Base-by-base conservation (phyloP, 2,797 vertebrate genomes). In the Chrysocyon brachyurus region DNA sequence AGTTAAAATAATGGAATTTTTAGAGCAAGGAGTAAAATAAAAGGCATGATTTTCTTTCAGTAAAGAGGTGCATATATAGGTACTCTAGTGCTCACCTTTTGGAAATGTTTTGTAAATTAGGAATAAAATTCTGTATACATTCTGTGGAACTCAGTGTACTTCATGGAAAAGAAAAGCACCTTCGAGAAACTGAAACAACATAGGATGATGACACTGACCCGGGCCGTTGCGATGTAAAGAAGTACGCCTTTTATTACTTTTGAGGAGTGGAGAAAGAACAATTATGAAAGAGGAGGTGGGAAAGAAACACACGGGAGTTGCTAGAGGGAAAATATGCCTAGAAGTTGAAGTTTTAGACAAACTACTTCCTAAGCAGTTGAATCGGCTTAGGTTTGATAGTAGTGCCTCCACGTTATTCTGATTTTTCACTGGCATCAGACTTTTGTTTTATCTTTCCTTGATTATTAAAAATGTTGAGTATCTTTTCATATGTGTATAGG, bases 401-500 rank as follows among this genome's bases (percentile, higher is more conserved):
- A 70, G 12, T 59, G 59, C 11, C 68, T 49, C 84, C 46, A 17
- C 1, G 21, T 75, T 12, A 88, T 36, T 83, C 57, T 73, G 14
- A 82, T n/a, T 64, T 87, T 83, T 75, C 77, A 52, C 24, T 52
- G 36, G 33, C 24, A 26, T 66, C 31, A 5, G 24, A 85, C 26
- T 85, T 56, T 66, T 92, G 59, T 46, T 91, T 85, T 87, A 54
- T 88, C 36, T 59, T 88, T 83, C 52, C 36, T 59, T 77, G 36
- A 49, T 75, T 75, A 49, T 49, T 63, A 68, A 77, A 72, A 73
- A 40, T 19, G 4, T 73, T 82, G 33, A 73, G 5, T 15, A 63
- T 73, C 21, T 89, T 72, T 61, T 56, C 46, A 73, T 82, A 70
- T 63, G 52, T 72, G 72, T 82, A 54, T 63, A 72, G 56, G 14